Conservation (phyloP, 2,113 vertebrate species). For the Pelodiscus sinensis region DNA sequence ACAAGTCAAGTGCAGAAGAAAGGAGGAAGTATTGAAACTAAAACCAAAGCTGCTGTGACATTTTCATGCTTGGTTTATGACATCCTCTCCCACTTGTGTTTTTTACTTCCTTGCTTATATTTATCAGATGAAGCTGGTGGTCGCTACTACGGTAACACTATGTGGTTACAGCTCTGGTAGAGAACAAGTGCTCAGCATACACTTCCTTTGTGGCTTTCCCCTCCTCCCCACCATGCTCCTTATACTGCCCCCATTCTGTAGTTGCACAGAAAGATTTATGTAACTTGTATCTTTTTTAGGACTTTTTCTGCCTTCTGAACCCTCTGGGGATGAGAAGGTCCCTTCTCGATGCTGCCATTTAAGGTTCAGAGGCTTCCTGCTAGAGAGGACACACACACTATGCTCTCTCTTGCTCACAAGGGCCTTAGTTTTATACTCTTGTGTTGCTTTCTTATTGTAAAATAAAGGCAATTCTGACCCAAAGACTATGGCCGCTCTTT, state of each 20-base stretch:
- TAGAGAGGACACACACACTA: not conserved
- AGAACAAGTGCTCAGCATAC: not conserved
- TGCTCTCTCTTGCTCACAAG: not conserved
- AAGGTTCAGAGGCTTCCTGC: not conserved
- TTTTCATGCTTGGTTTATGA: constrained; percentile 65
- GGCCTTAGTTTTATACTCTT: not conserved
- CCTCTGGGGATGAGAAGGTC: not conserved
- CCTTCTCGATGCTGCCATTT: not conserved
- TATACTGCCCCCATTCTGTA: not conserved
- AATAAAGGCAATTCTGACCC: not conserved
- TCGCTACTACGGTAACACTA: constrained; percentile 60
- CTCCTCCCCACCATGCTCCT: constrained; percentile 7
- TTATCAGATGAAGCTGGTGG: constrained; percentile 71
- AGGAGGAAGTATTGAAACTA: constrained; percentile 55
- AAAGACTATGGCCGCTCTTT: fast-evolving
- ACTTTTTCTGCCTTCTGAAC: not conserved
- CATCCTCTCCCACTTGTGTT: constrained; percentile 31
- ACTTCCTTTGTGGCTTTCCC: constrained; percentile 74
- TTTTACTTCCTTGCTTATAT: constrained; percentile 70
- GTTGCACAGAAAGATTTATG: not conserved
- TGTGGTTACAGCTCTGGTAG: constrained; percentile 56
- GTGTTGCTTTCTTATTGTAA: fast-evolving
- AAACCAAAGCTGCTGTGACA: constrained; percentile 55
- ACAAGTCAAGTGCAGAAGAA: not conserved
- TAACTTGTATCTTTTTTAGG: not conserved